Percentiles rank a stretch among this genome's conserved stretches.
phyloP scores from a whole-genome alignment of 2,888 invertebrate genomes.

The Cosmia pyralina region DNA sequence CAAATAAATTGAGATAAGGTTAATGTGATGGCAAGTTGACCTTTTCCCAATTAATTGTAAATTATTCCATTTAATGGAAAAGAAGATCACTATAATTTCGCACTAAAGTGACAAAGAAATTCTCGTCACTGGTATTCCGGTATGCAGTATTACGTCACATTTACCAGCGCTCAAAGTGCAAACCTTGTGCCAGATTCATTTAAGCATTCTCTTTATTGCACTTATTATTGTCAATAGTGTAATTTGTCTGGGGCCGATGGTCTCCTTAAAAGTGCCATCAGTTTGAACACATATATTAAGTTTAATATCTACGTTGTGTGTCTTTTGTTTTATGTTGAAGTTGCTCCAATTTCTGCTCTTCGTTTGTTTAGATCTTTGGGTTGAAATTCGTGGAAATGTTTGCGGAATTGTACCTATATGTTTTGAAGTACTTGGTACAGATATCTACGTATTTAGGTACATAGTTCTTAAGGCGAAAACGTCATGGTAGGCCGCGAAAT shows the following conservation, averaged over 20 bases:
- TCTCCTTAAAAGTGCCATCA: conserved; percentile 38
- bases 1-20: no score
- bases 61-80: background rate
- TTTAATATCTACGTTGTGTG: conserved; percentile 41
- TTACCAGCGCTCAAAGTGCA: conserved; percentile 48
- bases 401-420: no score
- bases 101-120: conserved; percentile 25
- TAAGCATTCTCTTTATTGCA: conserved; percentile 62
- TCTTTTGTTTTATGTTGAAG: conserved; percentile 37
- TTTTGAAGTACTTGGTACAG: background rate
- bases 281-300: conserved; percentile 47
- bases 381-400: conserved; percentile 10
- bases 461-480: no score
- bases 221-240: conserved; percentile 55
- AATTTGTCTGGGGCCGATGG: conserved; percentile 54
- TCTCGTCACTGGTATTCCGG: conserved; percentile 19
- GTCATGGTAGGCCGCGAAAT: no score
- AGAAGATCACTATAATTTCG: conserved; percentile 1
- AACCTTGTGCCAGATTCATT: conserved; percentile 64
- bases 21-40: background rate
- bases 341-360: conserved; percentile 34
- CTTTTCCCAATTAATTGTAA: background rate
- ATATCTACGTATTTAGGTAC: background rate
- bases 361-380: conserved; percentile 1
- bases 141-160: conserved; percentile 31